Evolutionary conservation across 2,113 vertebrate species (phyloP), one percentile per base, ranked within the genome.

Genomic region (Gnathonemus longibarbis): DNA sequence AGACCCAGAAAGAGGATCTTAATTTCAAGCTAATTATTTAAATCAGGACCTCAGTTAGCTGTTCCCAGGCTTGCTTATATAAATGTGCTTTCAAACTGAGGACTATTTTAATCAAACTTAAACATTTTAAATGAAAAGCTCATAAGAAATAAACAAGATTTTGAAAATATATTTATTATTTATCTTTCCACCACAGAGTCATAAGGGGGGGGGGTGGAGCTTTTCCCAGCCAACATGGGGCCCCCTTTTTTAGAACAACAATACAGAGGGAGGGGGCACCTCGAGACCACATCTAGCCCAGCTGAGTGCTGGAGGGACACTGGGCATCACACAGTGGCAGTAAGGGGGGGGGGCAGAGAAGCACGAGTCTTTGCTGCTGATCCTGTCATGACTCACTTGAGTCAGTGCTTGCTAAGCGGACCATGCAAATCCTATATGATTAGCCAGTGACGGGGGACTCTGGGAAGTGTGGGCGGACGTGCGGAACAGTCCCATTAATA

Each of bases 21-120:
- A 46, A 89, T 85, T 89, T 89, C 89, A 89, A 89, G 89, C 80
- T 89, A 89, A 89, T 89, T 85, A 89, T 89, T 84, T 56, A 48
- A 85, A 89, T 89, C 52, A n/a, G 27, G 62, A 42, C 50, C 62
- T 31, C 9, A 10, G 15, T 80, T 42, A 8, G 74, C 74, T 58
- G 89, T 84, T 80, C 89, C 50, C 80, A 62, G 83, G 70, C 49
- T 52, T 84, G 89, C 74, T 89, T 84, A 89, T 89, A 80, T 80
- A 39, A 80, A 80, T 42, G 35, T 70, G n/a, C 10, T 42, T 80
- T 80, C 35, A 19, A 42, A 39, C 17, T 39, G 19, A 88, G 87
- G 87, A 88, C 56, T 27, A 50, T 62, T 66, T 88, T 87, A 42
- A 87, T 56, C 27, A 87, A 56, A 35, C 48, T 53, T 13, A 24